Base-by-base conservation (phyloP, 2,888 invertebrate genomes). In the Chirona hameri region DNA sequence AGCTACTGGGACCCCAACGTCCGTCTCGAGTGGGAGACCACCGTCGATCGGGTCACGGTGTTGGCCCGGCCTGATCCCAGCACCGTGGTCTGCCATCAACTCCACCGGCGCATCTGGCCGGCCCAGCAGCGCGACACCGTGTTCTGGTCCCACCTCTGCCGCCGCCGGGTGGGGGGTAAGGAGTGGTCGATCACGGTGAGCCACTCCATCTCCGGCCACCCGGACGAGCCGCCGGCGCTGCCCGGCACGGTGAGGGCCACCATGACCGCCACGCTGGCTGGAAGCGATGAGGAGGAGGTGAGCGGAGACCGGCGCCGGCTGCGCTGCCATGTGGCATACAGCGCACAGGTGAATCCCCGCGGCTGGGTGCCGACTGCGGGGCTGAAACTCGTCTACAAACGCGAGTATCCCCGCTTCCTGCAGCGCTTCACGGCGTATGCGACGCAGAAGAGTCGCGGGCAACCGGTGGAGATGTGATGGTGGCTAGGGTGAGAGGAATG, bases 281-380 rank as follows among this genome's bases (percentile, higher is more conserved):
- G 79, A 21, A 15, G n/a, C 27, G 21, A 21, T 46, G 79, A 48
- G 24, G 27, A 24, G 39, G 79, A 3, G 89, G 87, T 7, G 92
- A 92, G 10, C 92, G 87, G 1, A 91, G 91, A 86, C 91, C 92
- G 46, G 88, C 85, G 27, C 89, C 89, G 81, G 88, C 87, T 84
- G 91, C 89, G 2, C 87, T 86, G 46, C 91, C 88, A 7, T 89
- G 88, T 81, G 89, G 89, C 14, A 90, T 89, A 80, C 76, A 76
- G 76, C 76, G 39, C 76, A 24, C 24, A 31, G 97, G 98, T 99
- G 79, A 99, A 99, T 90, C 99, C 99, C 10, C 99, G 99, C 81
- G 99, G 99, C 82, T 99, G 99, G 99, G 98, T 98, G 31, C 99
- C 99, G 14, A 97, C 98, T 0, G 94, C 98, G 29, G 99, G 98